Conservation (phyloP, 2,113 vertebrate species). For the Cranoglanis bouderius region DNA sequence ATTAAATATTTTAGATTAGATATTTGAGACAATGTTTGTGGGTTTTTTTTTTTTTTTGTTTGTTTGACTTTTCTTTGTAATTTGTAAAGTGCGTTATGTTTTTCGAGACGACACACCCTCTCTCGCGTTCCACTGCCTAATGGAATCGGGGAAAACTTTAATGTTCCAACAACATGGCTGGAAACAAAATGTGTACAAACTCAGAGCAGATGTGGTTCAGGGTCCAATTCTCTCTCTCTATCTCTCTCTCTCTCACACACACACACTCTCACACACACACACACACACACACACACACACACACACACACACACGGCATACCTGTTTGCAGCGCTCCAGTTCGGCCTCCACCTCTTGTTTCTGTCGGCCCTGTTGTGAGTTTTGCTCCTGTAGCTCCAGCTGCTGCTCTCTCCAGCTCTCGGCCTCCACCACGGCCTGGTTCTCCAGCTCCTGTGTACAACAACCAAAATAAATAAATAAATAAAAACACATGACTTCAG, state of each 20-base stretch:
- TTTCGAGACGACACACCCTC: neutral
- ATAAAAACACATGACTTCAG: neutral
- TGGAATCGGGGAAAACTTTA: neutral
- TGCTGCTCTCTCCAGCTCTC: slow-evolving; percentile 88
- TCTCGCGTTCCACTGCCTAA: neutral
- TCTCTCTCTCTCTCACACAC: neutral
- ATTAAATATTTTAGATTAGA: neutral
- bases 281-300: neutral
- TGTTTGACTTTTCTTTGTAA: neutral
- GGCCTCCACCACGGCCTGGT: slow-evolving; percentile 84
- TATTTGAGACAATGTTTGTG: neutral
- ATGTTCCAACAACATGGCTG: neutral
- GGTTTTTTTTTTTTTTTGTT: too few species aligned
- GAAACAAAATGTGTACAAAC: neutral
- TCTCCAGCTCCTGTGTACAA: slow-evolving; percentile 83
- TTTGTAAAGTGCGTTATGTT: neutral
- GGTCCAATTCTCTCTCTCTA: neutral
- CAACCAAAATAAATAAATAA: neutral
- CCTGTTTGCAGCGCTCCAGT: slow-evolving; percentile 90
- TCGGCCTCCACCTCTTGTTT: slow-evolving; percentile 90
- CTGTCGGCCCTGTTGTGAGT: slow-evolving; percentile 73
- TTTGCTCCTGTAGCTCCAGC: slow-evolving; percentile 85
- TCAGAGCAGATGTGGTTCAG: neutral
- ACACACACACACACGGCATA: slow-evolving; percentile 45
- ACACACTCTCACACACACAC: neutral